Percentiles rank a stretch among this genome's conserved stretches.
phyloP scores from a whole-genome alignment of 2,888 invertebrate species.

The Sicus ferrugineus region DNA sequence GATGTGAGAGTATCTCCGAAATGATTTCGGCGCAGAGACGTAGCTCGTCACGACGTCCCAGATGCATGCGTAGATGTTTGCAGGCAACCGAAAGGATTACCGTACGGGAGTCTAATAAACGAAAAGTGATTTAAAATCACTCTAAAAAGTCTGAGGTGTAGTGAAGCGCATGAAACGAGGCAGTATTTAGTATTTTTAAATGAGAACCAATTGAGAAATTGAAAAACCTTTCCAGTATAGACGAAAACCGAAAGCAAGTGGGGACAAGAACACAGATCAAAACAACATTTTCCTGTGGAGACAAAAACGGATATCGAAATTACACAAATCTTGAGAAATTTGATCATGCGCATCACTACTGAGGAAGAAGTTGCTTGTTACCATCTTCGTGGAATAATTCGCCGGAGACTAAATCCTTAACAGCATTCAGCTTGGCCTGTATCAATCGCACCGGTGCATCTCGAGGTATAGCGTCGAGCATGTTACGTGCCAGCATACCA shows the following conservation, averaged over 20 bases:
- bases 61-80: slow-evolving; percentile 83
- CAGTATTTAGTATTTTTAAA: not conserved
- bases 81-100: slow-evolving; percentile 84
- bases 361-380: slow-evolving; percentile 47
- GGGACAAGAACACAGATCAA: not conserved
- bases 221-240: too few species aligned
- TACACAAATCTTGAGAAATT: too few species aligned
- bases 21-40: slow-evolving; percentile 86
- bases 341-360: too few species aligned
- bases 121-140: not conserved
- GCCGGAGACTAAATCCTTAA: slow-evolving; percentile 81
- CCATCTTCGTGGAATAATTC: slow-evolving; percentile 78
- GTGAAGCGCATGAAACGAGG: too few species aligned
- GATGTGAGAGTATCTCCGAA: slow-evolving; percentile 77
- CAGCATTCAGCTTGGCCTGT: slow-evolving; percentile 82
- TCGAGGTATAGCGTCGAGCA: slow-evolving; percentile 75
- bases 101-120: slow-evolving; percentile 77
- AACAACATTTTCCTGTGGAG: not conserved
- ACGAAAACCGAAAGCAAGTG: not conserved
- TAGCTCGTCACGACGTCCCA: slow-evolving; percentile 82
- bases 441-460: slow-evolving; percentile 72
- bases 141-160: too few species aligned
- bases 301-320: not conserved
- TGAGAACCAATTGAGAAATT: too few species aligned
- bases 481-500: slow-evolving; percentile 79